These are phyloP conservation scores for Apaloderma vittatum DNA, from an alignment of 2,113 vertebrate species.

Conservation along the genomic window DNA sequence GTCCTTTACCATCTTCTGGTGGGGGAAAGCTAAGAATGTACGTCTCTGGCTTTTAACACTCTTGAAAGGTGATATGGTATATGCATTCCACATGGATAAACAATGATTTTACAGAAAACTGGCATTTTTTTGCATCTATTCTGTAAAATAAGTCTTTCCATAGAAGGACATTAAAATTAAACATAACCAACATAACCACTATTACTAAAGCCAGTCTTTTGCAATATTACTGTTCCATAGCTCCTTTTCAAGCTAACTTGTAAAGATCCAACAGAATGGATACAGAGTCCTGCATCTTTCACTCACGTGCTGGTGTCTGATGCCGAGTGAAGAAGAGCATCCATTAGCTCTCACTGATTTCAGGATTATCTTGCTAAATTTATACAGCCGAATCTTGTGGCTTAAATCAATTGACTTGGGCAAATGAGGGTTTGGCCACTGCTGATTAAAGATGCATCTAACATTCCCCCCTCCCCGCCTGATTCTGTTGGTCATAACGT, in stretches of 20 bases:
- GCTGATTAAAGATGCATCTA: not conserved
- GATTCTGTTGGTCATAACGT: not conserved
- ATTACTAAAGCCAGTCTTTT: not conserved
- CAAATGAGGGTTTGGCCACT: not conserved
- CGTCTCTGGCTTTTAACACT: constrained; percentile 65
- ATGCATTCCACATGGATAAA: constrained; percentile 40
- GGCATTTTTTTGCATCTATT: not conserved
- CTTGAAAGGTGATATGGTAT: constrained; percentile 79
- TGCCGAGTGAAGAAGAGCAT: not conserved
- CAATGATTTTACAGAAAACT: constrained; percentile 23
- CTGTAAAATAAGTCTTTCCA: constrained; percentile 27
- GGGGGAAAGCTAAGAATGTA: constrained; percentile 61
- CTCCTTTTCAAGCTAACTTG: constrained; percentile 20
- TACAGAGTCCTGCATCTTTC: not conserved
- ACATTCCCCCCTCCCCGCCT: not conserved
- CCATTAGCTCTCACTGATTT: not conserved
- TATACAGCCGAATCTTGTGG: not conserved
- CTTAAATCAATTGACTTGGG: constrained; percentile 27
- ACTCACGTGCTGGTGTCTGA: not conserved
- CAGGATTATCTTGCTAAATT: not conserved
- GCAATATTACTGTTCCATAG: not conserved
- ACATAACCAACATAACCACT: not conserved
- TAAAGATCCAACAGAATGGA: not conserved
- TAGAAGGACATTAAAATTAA: not conserved
- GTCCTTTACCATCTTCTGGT: constrained; percentile 51